These are phyloP conservation scores for Megalopta genalis DNA, from an alignment of 1,140 invertebrate genomes.

Conservation along the genomic window DNA sequence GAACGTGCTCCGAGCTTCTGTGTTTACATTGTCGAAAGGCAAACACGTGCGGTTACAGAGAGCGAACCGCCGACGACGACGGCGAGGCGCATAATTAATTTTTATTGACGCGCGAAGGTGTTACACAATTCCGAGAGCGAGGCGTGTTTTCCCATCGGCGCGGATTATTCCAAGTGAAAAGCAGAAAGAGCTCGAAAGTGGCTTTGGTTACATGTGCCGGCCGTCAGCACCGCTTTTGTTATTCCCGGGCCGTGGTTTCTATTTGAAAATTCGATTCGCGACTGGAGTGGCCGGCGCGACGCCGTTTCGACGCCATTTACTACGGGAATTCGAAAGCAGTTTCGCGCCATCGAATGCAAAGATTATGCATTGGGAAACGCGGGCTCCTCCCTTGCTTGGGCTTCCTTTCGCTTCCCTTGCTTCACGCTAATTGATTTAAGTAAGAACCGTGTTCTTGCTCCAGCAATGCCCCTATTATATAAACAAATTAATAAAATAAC, in stretches of 20 bases:
- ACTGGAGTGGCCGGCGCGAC: neutral
- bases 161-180: slow-evolving; percentile 29
- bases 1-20: too few species aligned
- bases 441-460: too few species aligned
- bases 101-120: neutral
- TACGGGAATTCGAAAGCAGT: slow-evolving; percentile 32
- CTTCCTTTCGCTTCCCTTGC: too few species aligned
- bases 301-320: neutral
- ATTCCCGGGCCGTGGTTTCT: slow-evolving; percentile 25
- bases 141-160: too few species aligned
- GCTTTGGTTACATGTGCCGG: slow-evolving; percentile 13
- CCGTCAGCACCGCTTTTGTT: slow-evolving; percentile 16
- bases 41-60: too few species aligned
- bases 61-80: neutral
- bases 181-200: slow-evolving; percentile 25
- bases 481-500: too few species aligned
- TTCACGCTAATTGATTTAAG: too few species aligned
- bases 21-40: too few species aligned
- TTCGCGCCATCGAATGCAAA: slow-evolving; percentile 20
- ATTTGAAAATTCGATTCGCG: slow-evolving; percentile 41
- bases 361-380: neutral
- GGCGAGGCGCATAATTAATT: slow-evolving; percentile 29
- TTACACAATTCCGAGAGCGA: slow-evolving; percentile 28
- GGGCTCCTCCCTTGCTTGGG: neutral
- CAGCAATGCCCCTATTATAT: too few species aligned